Evolutionary conservation across 2,888 invertebrate genomes (phyloP).

Genomic region (Coecobrya sp.): DNA sequence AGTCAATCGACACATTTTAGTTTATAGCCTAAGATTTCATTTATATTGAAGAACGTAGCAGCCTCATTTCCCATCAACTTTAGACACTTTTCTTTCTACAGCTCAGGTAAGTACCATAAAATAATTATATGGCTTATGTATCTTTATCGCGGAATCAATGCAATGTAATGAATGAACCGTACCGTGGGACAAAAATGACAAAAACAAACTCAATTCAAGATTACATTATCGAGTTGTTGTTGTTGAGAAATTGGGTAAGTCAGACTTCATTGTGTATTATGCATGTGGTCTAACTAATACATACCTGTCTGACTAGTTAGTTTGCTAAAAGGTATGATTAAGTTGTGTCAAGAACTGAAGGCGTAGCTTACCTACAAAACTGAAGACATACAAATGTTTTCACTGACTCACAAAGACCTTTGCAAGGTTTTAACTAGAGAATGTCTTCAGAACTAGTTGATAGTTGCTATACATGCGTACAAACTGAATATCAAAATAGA

Average conservation of each 20-base stretch:
- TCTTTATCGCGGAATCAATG: neutral
- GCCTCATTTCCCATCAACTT: neutral
- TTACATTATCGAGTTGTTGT: slow-evolving; percentile 30
- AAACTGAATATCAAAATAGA: neutral
- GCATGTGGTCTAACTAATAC: slow-evolving; percentile 61
- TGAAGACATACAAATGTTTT: neutral
- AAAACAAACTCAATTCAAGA: slow-evolving; percentile 12
- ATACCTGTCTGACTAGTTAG: neutral
- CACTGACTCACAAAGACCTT: neutral
- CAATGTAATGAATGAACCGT: neutral
- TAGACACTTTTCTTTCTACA: neutral
- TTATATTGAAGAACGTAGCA: too few relatives aligned
- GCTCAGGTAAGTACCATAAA: neutral
- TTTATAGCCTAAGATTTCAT: too few relatives aligned
- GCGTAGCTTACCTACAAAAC: slow-evolving; percentile 9
- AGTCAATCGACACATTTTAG: too few relatives aligned
- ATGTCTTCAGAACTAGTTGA: neutral
- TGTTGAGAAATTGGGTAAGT: slow-evolving; percentile 75
- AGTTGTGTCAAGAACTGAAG: slow-evolving; percentile 43
- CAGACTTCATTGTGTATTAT: slow-evolving; percentile 32
- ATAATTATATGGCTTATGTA: neutral
- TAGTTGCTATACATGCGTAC: neutral
- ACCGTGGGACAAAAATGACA: slow-evolving; percentile 59
- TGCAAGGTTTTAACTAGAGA: neutral
- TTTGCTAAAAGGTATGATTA: slow-evolving; percentile 62